A percentile compares a stretch with the other conserved stretches of the same genome.
phyloP scores from a whole-genome alignment of 2,113 vertebrate genomes.

The Leiothrix lutea region DNA sequence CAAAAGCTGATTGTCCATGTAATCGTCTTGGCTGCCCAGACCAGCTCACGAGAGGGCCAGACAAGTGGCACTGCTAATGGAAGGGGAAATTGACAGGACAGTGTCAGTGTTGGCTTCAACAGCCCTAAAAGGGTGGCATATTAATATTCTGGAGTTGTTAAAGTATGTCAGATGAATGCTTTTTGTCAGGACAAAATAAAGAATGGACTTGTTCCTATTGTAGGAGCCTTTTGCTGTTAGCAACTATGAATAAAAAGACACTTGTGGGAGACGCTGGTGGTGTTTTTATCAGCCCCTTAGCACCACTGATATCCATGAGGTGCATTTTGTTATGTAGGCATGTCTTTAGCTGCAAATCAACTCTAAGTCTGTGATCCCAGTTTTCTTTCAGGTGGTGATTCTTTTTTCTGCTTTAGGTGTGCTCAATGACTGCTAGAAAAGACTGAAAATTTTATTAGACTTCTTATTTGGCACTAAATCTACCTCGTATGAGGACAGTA shows the following conservation, averaged over 20 bases:
- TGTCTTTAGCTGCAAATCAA: not conserved
- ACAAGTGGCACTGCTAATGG: not conserved
- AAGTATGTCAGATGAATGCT: not conserved
- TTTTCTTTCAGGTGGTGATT: not conserved
- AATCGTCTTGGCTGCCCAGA: constrained; percentile 3
- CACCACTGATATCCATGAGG: not conserved
- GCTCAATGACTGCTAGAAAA: not conserved
- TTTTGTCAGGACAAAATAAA: not conserved
- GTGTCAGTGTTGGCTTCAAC: not conserved
- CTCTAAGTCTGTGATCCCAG: not conserved
- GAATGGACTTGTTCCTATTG: not conserved
- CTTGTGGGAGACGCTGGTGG: not conserved
- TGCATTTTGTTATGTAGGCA: not conserved
- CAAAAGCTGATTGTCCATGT: not conserved
- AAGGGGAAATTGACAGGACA: not conserved
- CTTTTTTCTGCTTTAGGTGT: not conserved
- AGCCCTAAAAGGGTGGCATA: not conserved
- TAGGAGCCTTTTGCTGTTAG: not conserved
- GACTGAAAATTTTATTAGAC: not conserved
- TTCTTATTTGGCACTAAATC: not conserved
- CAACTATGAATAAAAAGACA: not conserved
- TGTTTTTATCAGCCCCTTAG: not conserved
- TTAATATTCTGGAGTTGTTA: not conserved
- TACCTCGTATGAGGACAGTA: not conserved
- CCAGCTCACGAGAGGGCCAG: not conserved